Conservation (phyloP, 35 echinoderm and acorn worm species). For the Acanthaster planci region DNA sequence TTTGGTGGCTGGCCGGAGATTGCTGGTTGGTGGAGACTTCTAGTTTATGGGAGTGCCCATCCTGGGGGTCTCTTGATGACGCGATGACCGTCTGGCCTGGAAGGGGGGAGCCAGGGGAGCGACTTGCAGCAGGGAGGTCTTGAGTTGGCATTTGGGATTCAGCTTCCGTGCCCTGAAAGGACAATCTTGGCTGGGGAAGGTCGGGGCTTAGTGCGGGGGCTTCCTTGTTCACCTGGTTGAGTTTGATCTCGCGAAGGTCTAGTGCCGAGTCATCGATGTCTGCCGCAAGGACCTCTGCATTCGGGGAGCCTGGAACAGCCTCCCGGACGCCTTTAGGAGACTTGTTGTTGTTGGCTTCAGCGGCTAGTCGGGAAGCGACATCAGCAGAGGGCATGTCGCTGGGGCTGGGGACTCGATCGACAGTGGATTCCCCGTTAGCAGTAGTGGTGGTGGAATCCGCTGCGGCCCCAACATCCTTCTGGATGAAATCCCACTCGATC, state of each 20-base stretch:
- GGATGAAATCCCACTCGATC: conserved; percentile 82
- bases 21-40: neutral
- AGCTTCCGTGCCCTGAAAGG: conserved; percentile 3
- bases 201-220: neutral
- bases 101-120: neutral
- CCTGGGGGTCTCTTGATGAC: conserved; percentile 1
- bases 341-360: conserved; percentile 56
- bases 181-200: neutral
- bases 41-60: conserved; percentile 8
- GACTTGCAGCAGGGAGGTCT: neutral
- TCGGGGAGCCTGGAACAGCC: neutral
- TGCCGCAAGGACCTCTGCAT: conserved; percentile 22
- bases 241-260: conserved; percentile 77
- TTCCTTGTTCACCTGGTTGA: conserved; percentile 36
- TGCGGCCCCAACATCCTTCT: conserved; percentile 53
- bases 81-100: neutral
- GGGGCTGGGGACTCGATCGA: neutral
- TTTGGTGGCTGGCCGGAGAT: neutral
- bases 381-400: neutral
- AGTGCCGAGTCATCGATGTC: conserved; percentile 65
- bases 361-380: neutral
- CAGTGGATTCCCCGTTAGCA: neutral
- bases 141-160: conserved; percentile 32
- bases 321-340: neutral
- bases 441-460: conserved; percentile 7